Conservation (phyloP, 2,888 invertebrate species). For the Eupithecia abbreviata region DNA sequence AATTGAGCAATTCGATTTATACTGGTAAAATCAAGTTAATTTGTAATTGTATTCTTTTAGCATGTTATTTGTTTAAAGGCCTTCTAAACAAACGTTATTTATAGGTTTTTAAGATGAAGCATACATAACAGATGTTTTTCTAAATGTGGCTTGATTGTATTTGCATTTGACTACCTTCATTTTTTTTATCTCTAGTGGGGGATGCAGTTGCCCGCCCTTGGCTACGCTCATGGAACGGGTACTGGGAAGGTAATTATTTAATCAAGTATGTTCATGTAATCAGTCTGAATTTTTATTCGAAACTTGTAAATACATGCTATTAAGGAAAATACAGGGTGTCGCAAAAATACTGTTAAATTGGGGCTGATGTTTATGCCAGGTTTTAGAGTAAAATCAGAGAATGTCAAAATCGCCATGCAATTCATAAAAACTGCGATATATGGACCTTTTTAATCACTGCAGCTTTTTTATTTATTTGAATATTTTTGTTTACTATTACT, state of each 20-base stretch:
- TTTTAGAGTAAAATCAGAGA: constrained; percentile 5
- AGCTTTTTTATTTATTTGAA: background rate
- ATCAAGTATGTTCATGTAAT: constrained; percentile 22
- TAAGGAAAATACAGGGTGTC: constrained; percentile 41
- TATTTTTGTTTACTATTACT: too few relatives aligned
- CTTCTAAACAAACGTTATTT: constrained; percentile 26
- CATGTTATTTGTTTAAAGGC: constrained; percentile 27
- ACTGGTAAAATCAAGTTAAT: background rate
- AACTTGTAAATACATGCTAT: constrained; percentile 40
- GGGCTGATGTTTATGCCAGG: constrained; percentile 27
- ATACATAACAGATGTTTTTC: constrained; percentile 5
- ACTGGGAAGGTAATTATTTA: too few relatives aligned
- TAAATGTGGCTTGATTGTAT: constrained; percentile 18
- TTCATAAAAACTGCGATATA: background rate
- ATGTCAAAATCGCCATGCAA: background rate
- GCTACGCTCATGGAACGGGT: too few relatives aligned
- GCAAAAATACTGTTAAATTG: constrained; percentile 23
- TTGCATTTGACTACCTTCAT: too few relatives aligned
- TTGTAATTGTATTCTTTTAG: background rate
- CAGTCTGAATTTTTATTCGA: constrained; percentile 36
- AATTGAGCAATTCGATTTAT: background rate
- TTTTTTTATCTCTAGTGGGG: too few relatives aligned
- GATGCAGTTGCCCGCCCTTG: too few relatives aligned
- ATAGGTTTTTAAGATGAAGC: constrained; percentile 17
- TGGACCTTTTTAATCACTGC: background rate